Conservation (phyloP, 2,888 invertebrate genomes). For the Euplagia quadripunctaria region DNA sequence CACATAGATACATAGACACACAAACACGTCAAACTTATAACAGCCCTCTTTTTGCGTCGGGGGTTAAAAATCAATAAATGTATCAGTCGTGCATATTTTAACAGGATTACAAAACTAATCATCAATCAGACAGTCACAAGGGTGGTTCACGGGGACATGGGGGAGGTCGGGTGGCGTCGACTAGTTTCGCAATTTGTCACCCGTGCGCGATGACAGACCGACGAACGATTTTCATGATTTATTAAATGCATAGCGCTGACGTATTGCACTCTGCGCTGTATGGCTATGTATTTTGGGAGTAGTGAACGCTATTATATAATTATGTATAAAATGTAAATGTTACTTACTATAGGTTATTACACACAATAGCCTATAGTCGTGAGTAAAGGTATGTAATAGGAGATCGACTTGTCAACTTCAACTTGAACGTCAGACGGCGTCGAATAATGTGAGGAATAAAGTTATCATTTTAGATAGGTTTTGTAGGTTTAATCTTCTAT, state of each 20-base stretch:
- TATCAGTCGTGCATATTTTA: slow-evolving; percentile 25
- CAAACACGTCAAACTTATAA: too few relatives aligned
- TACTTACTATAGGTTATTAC: neutral
- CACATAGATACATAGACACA: too few relatives aligned
- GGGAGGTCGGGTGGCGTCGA: slow-evolving; percentile 46
- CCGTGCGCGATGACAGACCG: slow-evolving; percentile 69
- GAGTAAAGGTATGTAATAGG: too few relatives aligned
- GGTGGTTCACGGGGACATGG: slow-evolving; percentile 35
- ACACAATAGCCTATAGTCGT: too few relatives aligned
- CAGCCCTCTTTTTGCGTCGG: too few relatives aligned
- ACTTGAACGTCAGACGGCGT: too few relatives aligned
- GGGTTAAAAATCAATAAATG: too few relatives aligned
- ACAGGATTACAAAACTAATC: slow-evolving; percentile 38
- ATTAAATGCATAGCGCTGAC: slow-evolving; percentile 74
- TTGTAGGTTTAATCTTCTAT: too few relatives aligned
- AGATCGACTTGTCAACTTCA: too few relatives aligned
- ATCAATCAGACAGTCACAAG: slow-evolving; percentile 44
- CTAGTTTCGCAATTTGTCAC: slow-evolving; percentile 72
- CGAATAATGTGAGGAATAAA: too few relatives aligned
- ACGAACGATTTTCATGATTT: slow-evolving; percentile 77
- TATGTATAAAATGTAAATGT: neutral
- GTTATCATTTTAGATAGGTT: too few relatives aligned
- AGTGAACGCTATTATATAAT: neutral
- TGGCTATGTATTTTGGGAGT: neutral
- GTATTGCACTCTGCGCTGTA: slow-evolving; percentile 58